Base-by-base conservation (phyloP, 2,113 vertebrate genomes). In the Sander vitreus region DNA sequence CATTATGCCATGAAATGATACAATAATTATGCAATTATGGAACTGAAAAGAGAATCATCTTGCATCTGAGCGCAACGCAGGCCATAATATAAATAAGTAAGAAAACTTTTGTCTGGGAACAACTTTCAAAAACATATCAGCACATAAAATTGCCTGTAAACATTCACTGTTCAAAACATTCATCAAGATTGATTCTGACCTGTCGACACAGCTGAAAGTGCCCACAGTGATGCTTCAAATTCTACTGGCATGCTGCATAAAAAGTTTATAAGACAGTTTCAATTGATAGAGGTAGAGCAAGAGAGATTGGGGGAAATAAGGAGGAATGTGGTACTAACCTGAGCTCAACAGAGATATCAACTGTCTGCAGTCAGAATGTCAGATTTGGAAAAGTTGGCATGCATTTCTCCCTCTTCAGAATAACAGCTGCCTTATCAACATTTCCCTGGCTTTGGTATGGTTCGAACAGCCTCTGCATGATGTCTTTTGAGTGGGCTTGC, bases 301-400 rank as follows among this genome's bases (percentile, higher is more conserved):
- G 50, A 14, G 15, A 43, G 39, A 43, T 43, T 43, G 47, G n/a
- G n/a, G 51, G 57, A 18, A 76, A 58, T 55, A 72, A 43, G 36
- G n/a, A 23, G 10, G 68, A 64, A 63, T 0, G 9, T 62, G 64
- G 19, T 30, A n/a, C 62, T 23, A 65, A 65, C 57, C 78, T 71
- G 67, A 77, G 66, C 75, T 66, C 73, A 59, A 79, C 69, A 66
- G 48, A 84, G 81, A 84, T 71, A 83, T 88, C 81, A 86, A 45
- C 76, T 84, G 77, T 85, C 89, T 90, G 80, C 81, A 88, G 85
- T 84, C 89, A 80, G 65, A 86, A 85, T 90, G 70, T 89, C 68
- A 78, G 58, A 69, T 60, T 71, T 47, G 12, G 57, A 85, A 80
- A 81, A 54, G 63, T 48, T 68, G 80, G n/a, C 64, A 58, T 33